Evolutionary conservation across 2,113 vertebrate species (phyloP).

Genomic region (Martes martes): DNA sequence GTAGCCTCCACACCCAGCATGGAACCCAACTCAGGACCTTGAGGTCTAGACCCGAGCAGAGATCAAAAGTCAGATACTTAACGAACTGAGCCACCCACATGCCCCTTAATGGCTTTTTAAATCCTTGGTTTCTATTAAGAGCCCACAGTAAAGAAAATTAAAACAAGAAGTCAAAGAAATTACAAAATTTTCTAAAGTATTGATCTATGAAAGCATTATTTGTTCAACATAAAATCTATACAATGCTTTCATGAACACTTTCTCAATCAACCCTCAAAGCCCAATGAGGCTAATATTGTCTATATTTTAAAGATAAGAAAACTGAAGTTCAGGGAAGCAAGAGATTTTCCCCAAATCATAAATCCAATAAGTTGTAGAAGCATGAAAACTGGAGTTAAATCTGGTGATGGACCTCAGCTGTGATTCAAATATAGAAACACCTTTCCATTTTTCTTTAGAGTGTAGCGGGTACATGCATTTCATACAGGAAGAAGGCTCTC

Average conservation of each 20-base stretch:
- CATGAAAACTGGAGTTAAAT: neutral
- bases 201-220: neutral
- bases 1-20: neutral
- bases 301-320: slow-evolving; percentile 3
- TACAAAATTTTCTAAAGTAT: neutral
- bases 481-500: neutral
- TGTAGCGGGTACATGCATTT: neutral
- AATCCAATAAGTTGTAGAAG: neutral
- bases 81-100: neutral
- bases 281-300: neutral
- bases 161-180: neutral
- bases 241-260: neutral
- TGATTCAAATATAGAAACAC: neutral
- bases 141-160: neutral
- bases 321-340: neutral
- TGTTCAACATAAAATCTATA: neutral
- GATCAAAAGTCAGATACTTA: neutral
- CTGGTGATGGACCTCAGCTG: neutral
- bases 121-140: neutral
- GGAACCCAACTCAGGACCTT: neutral
- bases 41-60: neutral
- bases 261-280: neutral
- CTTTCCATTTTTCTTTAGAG: neutral
- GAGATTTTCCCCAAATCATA: neutral
- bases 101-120: neutral